Conservation (phyloP, 2,888 invertebrate species). For the Sycophila texana region DNA sequence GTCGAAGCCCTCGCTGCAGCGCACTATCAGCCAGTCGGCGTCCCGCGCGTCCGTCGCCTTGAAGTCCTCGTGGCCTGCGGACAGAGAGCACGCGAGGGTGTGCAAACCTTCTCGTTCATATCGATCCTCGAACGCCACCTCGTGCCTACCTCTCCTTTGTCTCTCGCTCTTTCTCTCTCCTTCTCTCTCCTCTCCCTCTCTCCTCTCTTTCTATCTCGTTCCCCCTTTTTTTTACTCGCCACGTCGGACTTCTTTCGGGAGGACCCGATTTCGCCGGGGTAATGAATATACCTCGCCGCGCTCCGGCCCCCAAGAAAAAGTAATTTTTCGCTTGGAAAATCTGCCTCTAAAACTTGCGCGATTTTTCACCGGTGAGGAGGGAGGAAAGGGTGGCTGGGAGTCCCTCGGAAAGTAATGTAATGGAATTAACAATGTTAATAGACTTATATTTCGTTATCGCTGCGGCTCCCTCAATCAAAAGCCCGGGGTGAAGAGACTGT, state of each 20-base stretch:
- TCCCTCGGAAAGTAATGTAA: slow-evolving; percentile 7
- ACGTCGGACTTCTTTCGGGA: no score
- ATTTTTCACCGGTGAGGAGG: background rate
- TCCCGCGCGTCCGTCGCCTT: slow-evolving; percentile 69
- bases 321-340: no score
- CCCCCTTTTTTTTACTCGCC: no score
- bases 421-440: slow-evolving; percentile 18
- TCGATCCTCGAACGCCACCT: no score
- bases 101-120: no score
- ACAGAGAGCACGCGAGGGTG: background rate
- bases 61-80: slow-evolving; percentile 68
- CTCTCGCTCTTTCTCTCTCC: no score
- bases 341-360: background rate
- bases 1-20: slow-evolving; percentile 91
- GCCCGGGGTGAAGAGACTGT: background rate
- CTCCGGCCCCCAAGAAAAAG: no score
- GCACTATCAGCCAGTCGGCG: slow-evolving; percentile 88
- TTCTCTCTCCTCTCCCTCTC: no score
- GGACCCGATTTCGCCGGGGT: no score
- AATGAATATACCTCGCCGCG: no score
- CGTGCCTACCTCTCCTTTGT: background rate
- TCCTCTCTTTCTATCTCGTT: no score
- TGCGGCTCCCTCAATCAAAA: background rate
- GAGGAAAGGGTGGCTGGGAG: no score
- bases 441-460: slow-evolving; percentile 8